Conservation (phyloP, 2,113 vertebrate species). For the Sander vitreus region DNA sequence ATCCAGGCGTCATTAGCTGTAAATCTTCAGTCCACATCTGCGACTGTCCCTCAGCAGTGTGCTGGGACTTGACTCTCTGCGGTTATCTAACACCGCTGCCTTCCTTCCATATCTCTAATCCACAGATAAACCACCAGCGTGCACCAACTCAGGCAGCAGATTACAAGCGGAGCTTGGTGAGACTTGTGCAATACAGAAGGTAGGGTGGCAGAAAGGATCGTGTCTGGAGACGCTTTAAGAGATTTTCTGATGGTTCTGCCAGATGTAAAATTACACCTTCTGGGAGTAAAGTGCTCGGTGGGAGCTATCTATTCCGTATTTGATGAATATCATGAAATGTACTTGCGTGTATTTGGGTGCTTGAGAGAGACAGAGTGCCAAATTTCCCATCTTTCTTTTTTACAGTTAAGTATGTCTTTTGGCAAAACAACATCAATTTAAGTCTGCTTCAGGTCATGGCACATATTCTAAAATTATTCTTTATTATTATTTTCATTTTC, state of each 20-base stretch:
- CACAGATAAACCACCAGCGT: conserved; percentile 13
- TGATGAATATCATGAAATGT: conserved; percentile 13
- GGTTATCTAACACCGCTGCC: conserved; percentile 59
- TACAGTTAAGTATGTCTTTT: neutral
- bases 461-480: neutral
- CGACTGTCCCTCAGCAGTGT: conserved; percentile 42
- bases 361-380: neutral
- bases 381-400: neutral
- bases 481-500: neutral
- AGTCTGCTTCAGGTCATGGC: neutral
- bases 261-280: conserved; percentile 59
- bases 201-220: conserved; percentile 26
- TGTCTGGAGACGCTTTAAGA: conserved; percentile 51
- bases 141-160: conserved; percentile 37
- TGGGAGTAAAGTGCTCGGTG: conserved; percentile 1
- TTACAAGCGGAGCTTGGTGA: conserved; percentile 50
- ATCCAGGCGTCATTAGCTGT: conserved; percentile 36
- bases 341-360: neutral
- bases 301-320: neutral
- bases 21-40: conserved; percentile 67
- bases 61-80: conserved; percentile 51
- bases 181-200: conserved; percentile 59
- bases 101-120: conserved; percentile 58
- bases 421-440: neutral
- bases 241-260: conserved; percentile 41